Percentiles rank a stretch among this genome's conserved stretches.
Conservation (phyloP, 2,888 invertebrate genomes). For the Corbicula japonica region DNA sequence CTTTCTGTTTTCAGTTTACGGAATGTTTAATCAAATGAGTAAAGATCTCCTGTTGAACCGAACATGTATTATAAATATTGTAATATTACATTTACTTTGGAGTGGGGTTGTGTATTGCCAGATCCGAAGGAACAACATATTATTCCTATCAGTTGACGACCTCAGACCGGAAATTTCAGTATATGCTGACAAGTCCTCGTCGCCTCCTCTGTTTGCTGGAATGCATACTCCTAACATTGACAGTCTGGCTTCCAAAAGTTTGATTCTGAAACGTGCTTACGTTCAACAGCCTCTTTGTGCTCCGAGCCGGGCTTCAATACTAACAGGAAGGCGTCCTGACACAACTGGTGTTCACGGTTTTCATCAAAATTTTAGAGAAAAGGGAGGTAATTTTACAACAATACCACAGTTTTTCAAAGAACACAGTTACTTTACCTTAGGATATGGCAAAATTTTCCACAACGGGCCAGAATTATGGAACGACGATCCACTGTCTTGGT, state of each 20-base stretch:
- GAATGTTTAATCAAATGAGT: not conserved
- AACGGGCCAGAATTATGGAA: conserved; percentile 87
- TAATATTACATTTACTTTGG: not conserved
- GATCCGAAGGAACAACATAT: not conserved
- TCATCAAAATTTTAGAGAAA: conserved; percentile 91
- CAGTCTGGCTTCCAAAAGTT: not conserved
- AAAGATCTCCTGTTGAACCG: not conserved
- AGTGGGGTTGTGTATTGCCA: not conserved
- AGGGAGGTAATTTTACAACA: conserved; percentile 93
- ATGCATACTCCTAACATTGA: conserved; percentile 14
- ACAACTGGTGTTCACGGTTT: conserved; percentile 93
- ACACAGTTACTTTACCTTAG: conserved; percentile 92
- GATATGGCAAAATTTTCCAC: conserved; percentile 94
- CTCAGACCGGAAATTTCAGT: conserved; percentile 7
- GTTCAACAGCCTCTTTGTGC: conserved; percentile 15
- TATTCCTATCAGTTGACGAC: conserved; percentile 9
- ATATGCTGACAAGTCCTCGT: not conserved
- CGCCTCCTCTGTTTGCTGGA: not conserved
- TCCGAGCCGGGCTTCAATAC: conserved; percentile 6
- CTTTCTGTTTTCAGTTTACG: not conserved
- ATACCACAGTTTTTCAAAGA: conserved; percentile 94
- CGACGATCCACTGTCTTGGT: conserved; percentile 72
- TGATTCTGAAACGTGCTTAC: conserved; percentile 1
- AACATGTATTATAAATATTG: not conserved
- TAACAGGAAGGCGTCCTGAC: conserved; percentile 93